Evolutionary conservation across 2,113 vertebrate genomes (phyloP), one percentile per base, ranked within the genome.

Genomic region (Ophiodon elongatus): DNA sequence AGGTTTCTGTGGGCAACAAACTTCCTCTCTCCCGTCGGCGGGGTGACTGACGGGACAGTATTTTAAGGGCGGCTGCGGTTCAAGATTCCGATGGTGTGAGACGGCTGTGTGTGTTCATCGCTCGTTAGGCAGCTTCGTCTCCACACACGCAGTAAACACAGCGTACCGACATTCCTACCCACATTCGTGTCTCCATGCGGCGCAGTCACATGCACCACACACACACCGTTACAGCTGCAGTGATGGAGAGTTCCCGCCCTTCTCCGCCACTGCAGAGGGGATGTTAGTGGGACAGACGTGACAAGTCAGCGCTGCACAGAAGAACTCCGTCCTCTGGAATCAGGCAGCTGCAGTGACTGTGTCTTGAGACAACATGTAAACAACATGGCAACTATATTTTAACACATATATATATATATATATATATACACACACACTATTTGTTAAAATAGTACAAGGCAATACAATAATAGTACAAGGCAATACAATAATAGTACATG

Each of bases 11-110:
- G 81, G 84, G 50, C 70, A 43, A 25, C 9, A 27, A n/a, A n/a
- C 64, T 76, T 81, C 79, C 82, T 82, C 11, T 66, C n/a, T 74
- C 62, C 79, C 37, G 52, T 25, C 63, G 27, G 87, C 29, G 57
- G 66, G 57, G 66, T 73, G 81, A 59, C 57, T 59, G 84, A 79
- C 67, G 79, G 79, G 88, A 74, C 82, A 69, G 63, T 74, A 80
- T 86, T 93, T 93, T 87, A 83, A 90, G 80, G 80, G 43, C 13
- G 43, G 65, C 74, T 39, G 80, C 35, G 86, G 87, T 75, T 88
- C 41, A 82, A 89, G 85, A 93, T 94, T 94, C 85, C 92, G n/a
- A 83, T 71, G 73, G 87, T 89, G 83, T 92, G 85, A 92, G 83
- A 83, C 60, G 77, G 35, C 54, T 87, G 70, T 35, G 76, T 35